Percentiles rank a stretch among this genome's conserved stretches.
Evolutionary conservation across 2,113 vertebrate genomes (phyloP).

Genomic region (Heliornis fulica): DNA sequence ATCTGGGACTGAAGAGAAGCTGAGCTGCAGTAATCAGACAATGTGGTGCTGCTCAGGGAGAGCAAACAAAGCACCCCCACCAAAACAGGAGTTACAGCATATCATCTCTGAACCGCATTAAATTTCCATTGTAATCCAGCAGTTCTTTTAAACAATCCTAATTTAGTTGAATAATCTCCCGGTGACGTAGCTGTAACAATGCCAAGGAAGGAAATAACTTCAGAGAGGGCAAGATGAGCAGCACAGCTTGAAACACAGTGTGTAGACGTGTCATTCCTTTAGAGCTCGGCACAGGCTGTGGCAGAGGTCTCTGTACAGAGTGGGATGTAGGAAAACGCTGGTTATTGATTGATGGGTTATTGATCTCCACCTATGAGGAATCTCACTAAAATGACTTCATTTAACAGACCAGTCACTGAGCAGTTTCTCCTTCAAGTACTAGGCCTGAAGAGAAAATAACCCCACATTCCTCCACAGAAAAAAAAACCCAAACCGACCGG

Average conservation of each 20-base stretch:
- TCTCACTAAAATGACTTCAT: not conserved
- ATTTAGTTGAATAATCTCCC: not conserved
- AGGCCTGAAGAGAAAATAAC: not conserved
- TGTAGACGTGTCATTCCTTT: accelerated
- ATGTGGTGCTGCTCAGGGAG: not conserved
- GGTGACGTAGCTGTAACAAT: not conserved
- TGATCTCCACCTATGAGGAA: not conserved
- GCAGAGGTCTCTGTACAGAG: not conserved
- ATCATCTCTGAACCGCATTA: not conserved
- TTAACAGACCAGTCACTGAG: not conserved
- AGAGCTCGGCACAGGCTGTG: not conserved
- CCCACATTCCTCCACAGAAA: not conserved
- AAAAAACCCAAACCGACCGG: accelerated
- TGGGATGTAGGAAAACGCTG: not conserved
- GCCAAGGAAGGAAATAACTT: not conserved
- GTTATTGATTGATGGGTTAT: accelerated
- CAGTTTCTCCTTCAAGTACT: not conserved
- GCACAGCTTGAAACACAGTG: not conserved
- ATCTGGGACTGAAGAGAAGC: not conserved
- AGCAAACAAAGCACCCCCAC: not conserved
- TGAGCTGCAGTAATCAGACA: not conserved
- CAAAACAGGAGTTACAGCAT: not conserved
- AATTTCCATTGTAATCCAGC: not conserved
- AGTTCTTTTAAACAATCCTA: not conserved
- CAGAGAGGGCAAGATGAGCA: not conserved